Evolutionary conservation across 2,113 vertebrate species (phyloP), one percentile per base, ranked within the genome.

Genomic region (Labeo catla): DNA sequence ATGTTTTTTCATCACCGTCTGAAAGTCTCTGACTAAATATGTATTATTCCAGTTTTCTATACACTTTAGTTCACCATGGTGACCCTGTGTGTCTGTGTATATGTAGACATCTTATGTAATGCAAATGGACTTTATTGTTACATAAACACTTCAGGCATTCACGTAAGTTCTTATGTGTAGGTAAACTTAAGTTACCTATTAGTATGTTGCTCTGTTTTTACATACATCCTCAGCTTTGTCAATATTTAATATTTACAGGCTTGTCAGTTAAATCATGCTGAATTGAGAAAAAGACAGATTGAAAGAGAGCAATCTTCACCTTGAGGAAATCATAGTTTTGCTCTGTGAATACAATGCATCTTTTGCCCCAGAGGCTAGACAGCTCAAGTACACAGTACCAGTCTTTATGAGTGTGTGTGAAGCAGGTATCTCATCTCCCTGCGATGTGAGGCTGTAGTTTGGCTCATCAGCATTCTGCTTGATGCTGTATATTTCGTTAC

Each of bases 301-400:
- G 2, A 73, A 73, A 73, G 70, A 73, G 70, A 23, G 70, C 43
- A 73, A 6, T 47, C 21, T 73, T 73, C 43, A 73, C 70, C 70
- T 73, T 73, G 43, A 73, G 70, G 43, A 47, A 47, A 73, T 73
- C 10, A n/a, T 47, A 73, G 70, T 45, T 47, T 47, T 73, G 43
- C 19, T 73, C 43, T 73, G 70, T 47, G 21, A 73, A 73, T 73
- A 4, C 16, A 47, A 47, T 11, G 43, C 72, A 28, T 74, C 6
- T 76, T 49, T 50, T 50, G 45, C 72, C 21, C 11, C 21, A 49
- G 72, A 76, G 45, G 49, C 5, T 45, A 28, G n/a, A 76, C 72
- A 49, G 72, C 72, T 50, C 72, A 49, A 76, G 6, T 50, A 8
- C 45, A 76, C 72, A 49, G 12, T 13, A 49, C n/a, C 11, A 49